These are phyloP conservation scores for Palythoa caribaeorum DNA, from an alignment of 92 coral and sea anemone species.

Conservation along the genomic window DNA sequence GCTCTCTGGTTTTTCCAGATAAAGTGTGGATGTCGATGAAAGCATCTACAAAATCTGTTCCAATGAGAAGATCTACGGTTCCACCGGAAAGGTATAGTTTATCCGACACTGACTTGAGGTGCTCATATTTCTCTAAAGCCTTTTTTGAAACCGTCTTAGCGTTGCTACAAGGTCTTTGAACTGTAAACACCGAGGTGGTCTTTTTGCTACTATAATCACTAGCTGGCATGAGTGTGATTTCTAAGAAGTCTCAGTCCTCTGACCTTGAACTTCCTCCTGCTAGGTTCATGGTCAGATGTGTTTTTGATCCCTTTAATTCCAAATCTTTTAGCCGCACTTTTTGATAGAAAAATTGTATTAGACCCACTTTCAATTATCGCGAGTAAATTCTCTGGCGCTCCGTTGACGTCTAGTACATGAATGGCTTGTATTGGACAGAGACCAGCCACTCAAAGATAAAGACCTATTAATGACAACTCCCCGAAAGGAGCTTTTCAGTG, in stretches of 20 bases:
- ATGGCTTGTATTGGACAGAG: conserved; percentile 44
- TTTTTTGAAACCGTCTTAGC: conserved; percentile 64
- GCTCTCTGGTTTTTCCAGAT: conserved; percentile 34
- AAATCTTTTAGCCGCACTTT: conserved; percentile 46
- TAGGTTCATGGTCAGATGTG: conserved; percentile 52
- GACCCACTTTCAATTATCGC: conserved; percentile 50
- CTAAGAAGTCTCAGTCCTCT: conserved; percentile 48
- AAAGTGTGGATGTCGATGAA: conserved; percentile 53
- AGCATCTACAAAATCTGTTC: no score
- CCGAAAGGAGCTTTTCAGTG: no score
- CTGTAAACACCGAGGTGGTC: conserved; percentile 46
- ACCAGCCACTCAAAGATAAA: conserved; percentile 25
- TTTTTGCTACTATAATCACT: conserved; percentile 46
- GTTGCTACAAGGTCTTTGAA: conserved; percentile 60
- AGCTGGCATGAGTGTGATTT: conserved; percentile 34
- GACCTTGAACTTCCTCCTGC: conserved; percentile 58
- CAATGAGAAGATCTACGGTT: conserved; percentile 65
- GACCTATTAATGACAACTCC: no score
- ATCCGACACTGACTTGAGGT: conserved; percentile 45
- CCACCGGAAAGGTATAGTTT: conserved; percentile 67
- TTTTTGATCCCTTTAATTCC: conserved; percentile 27
- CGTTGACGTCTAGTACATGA: conserved; percentile 31
- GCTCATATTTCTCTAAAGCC: conserved; percentile 48
- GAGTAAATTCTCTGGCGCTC: conserved; percentile 27
- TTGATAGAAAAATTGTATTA: conserved; percentile 64